A percentile compares a stretch with the other conserved stretches of the same genome.
Conservation (phyloP, 2,888 invertebrate species). For the Scaptomyza polygonia region DNA sequence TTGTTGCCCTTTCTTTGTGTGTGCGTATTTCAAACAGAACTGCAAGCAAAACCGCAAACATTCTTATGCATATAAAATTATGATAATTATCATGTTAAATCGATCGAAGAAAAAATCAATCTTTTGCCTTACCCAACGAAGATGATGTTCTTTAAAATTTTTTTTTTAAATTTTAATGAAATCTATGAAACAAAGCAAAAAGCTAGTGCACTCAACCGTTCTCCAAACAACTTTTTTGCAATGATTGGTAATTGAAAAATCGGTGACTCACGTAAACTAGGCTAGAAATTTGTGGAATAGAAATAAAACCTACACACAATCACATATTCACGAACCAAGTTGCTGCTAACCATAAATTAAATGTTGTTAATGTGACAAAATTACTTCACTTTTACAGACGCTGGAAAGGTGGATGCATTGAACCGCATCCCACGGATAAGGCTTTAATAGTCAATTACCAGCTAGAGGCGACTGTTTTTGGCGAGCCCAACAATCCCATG, state of each 20-base stretch:
- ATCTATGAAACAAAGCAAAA: not conserved
- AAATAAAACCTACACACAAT: not conserved
- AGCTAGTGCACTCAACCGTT: not conserved
- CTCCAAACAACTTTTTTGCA: not conserved
- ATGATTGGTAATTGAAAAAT: not conserved
- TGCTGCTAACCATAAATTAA: not conserved
- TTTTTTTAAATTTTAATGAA: not conserved
- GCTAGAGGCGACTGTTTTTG: slow-evolving; percentile 93
- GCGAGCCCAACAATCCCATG: slow-evolving; percentile 91
- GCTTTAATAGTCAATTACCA: slow-evolving; percentile 94
- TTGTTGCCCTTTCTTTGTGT: slow-evolving; percentile 6
- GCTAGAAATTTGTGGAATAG: not conserved
- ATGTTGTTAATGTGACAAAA: not conserved
- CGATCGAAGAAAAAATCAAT: not conserved
- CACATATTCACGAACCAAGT: not conserved
- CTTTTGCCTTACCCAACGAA: not conserved
- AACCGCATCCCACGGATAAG: slow-evolving; percentile 95
- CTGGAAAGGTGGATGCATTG: slow-evolving; percentile 91
- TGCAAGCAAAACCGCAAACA: not conserved
- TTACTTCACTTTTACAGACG: slow-evolving; percentile 85
- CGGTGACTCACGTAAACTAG: slow-evolving; percentile 8
- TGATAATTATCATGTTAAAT: not conserved
- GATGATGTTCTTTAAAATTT: not conserved
- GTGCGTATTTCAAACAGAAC: not conserved
- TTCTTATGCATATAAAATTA: not conserved